A percentile compares a stretch with the other conserved stretches of the same genome.
Conservation (phyloP, 1,140 invertebrate species). For the Drosophila nigrodunni region DNA sequence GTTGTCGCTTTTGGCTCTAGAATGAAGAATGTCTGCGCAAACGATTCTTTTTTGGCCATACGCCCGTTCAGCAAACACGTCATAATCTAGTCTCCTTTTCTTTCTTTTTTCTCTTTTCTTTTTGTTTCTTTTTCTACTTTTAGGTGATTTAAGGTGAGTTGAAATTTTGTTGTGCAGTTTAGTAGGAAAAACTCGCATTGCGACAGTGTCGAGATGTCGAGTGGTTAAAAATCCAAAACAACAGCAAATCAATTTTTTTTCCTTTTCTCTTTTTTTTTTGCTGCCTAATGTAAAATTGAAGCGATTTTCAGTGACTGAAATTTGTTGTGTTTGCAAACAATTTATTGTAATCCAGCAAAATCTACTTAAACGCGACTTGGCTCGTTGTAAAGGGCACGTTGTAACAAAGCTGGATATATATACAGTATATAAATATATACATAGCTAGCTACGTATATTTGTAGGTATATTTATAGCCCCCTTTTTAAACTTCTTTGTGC, state of each 20-base stretch:
- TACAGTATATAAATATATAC: neutral
- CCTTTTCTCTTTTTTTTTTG: conserved; percentile 32
- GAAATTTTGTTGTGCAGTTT: conserved; percentile 29
- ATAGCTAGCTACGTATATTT: neutral
- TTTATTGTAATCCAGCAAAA: conserved; percentile 72
- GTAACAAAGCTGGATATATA: conserved; percentile 1
- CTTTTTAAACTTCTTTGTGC: conserved; percentile 8
- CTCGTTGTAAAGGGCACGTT: conserved; percentile 4
- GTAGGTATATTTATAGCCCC: neutral
- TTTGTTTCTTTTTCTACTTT: no score
- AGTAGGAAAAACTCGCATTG: conserved; percentile 23
- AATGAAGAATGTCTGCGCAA: conserved; percentile 37
- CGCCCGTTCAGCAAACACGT: conserved; percentile 65
- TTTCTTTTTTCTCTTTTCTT: no score
- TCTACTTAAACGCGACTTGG: conserved; percentile 57
- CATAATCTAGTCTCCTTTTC: conserved; percentile 20
- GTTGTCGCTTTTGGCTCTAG: conserved; percentile 17
- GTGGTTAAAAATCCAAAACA: neutral
- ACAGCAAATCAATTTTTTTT: conserved; percentile 30
- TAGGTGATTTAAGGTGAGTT: conserved; percentile 41
- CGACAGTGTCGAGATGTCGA: neutral
- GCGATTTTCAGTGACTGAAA: conserved; percentile 34
- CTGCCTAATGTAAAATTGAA: conserved; percentile 65
- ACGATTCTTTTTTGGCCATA: conserved; percentile 51
- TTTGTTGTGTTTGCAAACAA: conserved; percentile 21